These are phyloP conservation scores for Podarcis raffonei DNA, from an alignment of 2,113 vertebrate species.

Conservation along the genomic window DNA sequence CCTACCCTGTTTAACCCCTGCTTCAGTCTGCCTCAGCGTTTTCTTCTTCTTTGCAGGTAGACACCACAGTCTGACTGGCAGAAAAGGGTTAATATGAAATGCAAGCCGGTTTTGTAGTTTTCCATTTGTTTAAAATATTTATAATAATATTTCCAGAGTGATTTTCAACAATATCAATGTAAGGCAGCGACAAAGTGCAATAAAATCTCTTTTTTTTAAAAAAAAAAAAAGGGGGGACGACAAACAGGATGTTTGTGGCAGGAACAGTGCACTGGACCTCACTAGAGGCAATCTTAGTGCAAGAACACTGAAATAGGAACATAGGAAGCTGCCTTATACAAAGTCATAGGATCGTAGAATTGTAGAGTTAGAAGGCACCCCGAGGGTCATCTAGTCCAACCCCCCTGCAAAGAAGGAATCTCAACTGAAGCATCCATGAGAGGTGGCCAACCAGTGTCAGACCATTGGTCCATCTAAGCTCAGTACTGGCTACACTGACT, in stretches of 20 bases:
- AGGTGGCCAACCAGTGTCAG: too few species aligned
- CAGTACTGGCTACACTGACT: too few species aligned
- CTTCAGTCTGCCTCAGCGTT: conserved; percentile 30
- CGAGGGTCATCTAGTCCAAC: too few species aligned
- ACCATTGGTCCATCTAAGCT: too few species aligned
- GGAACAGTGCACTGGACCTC: neutral
- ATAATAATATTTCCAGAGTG: neutral
- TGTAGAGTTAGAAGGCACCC: too few species aligned
- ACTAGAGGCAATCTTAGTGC: neutral
- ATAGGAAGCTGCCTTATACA: too few species aligned
- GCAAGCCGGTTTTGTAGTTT: too few species aligned
- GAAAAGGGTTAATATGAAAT: neutral
- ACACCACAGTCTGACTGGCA: neutral
- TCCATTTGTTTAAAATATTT: neutral
- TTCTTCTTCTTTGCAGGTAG: neutral
- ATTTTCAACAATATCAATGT: neutral
- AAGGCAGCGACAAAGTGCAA: neutral
- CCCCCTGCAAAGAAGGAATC: too few species aligned
- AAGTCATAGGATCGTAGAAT: too few species aligned
- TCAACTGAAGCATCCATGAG: too few species aligned
- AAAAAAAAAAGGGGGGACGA: too few species aligned
- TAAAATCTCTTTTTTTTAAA: neutral
- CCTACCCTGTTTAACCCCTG: conserved; percentile 25
- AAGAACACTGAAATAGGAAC: too few species aligned
- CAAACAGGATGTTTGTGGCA: neutral